Conservation (phyloP, 2,113 vertebrate species). For the Xiphophorus maculatus region DNA sequence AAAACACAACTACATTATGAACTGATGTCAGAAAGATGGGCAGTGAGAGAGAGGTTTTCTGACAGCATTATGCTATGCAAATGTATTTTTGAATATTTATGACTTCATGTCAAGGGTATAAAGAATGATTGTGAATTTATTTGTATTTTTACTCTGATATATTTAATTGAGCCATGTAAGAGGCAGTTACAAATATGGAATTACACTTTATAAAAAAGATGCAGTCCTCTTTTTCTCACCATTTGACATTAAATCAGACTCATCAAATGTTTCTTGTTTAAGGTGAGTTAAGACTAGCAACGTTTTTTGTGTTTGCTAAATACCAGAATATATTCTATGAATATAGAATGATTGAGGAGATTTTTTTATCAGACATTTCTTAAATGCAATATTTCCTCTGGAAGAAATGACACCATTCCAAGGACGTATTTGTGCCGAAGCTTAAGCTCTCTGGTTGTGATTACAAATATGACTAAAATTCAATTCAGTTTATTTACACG, state of each 20-base stretch:
- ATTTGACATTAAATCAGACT: neutral
- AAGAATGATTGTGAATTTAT: slow-evolving; percentile 14
- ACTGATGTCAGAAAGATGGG: slow-evolving; percentile 28
- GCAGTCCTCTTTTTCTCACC: neutral
- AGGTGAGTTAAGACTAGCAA: neutral
- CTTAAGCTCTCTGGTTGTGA: neutral
- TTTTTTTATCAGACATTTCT: neutral
- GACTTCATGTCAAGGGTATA: slow-evolving; percentile 28
- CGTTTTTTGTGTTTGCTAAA: no score
- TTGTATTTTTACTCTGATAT: slow-evolving; percentile 12
- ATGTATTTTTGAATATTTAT: slow-evolving; percentile 47
- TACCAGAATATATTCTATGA: no score
- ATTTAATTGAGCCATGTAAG: neutral
- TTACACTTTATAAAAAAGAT: neutral
- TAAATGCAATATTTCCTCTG: neutral
- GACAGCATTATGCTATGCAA: slow-evolving; percentile 51
- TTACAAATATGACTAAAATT: no score
- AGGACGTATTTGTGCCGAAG: neutral
- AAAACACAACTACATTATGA: slow-evolving; percentile 26
- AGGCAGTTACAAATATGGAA: neutral
- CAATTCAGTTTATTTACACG: no score
- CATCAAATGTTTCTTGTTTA: neutral
- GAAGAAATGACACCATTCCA: neutral
- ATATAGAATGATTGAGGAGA: no score
- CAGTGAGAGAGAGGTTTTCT: slow-evolving; percentile 27